Evolutionary conservation across 2,113 vertebrate species (phyloP), one percentile per base, ranked within the genome.

Genomic region (Psittacus erithacus): DNA sequence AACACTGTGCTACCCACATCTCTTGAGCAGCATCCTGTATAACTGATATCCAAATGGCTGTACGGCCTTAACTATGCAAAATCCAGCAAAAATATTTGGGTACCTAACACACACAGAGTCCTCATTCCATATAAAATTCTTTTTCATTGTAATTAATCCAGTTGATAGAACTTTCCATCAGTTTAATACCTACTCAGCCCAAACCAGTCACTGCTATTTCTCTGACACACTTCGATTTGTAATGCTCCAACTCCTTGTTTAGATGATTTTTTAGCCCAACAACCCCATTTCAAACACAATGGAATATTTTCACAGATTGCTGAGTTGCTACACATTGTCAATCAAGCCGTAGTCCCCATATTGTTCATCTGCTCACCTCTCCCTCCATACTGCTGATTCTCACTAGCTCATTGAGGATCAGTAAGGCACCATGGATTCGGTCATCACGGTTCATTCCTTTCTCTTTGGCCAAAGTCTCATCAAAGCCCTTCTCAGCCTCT

Each of bases 301-400:
- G 8, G 9, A 22, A 4, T 59, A 77, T 52, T 74, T 64, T 13
- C 68, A 84, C 9, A 70, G 44, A 25, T 5, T 52, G 47, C 47
- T 8, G 29, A 69, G 39, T 5, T 55, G 31, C 41, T 62, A 11
- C 12, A n/a, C 2, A 6, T 4, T n/a, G 50, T 14, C 65, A 55
- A 3, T 31, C 46, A 65, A 50, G 17, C 23, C 27, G 8, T 1
- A 43, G 47, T 2, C 3, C 5, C 33, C 59, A n/a, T 13, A 11
- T 7, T 6, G 38, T 3, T 17, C 2, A 14, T 52, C 17, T 13
- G 35, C 98, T 98, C 95, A 99, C 99, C 99, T 99, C 99, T 96
- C 99, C 99, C 92, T 99, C 99, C 99, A 99, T 99, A 97, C 99
- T 99, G 98, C 99, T 99, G 97, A 99, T 99, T 33, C 99, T 98